Evolutionary conservation across 2,797 vertebrate genomes (phyloP), one percentile per base, ranked within the genome.

Genomic region (Scomberomorus guttatus): DNA sequence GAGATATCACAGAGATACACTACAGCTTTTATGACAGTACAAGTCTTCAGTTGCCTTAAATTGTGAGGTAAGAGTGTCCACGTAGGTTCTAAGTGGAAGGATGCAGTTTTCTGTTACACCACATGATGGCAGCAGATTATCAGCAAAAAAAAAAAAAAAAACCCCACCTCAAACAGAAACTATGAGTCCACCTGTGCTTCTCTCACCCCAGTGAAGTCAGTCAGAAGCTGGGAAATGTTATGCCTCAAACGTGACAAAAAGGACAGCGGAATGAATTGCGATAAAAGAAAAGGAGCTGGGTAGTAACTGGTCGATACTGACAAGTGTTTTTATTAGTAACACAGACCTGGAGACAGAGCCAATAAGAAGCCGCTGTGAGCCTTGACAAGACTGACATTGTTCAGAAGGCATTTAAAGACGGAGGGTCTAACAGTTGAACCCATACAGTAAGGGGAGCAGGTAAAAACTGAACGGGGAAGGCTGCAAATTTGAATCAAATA

Each of bases 291-390:
- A 83, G 25, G 85, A 85, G 84, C 77, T 60, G 56, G 72, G 82
- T 75, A 87, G 65, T 82, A 81, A 75, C 71, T 80, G 84, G 82
- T 92, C 81, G 90, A 95, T 94, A 94, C 92, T 93, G 94, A 95
- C 91, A 88, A 92, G 92, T 95, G 93, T 95, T 95, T 74, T 96
- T 95, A 95, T 95, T 95, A 94, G 90, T 94, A 95, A 95, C 91
- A 94, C 93, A 95, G 91, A 95, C 91, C 92, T 93, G 93, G 93
- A 93, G 89, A 94, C 89, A 91, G 93, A 94, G 91, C 87, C 88
- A 91, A 90, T 91, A 89, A 91, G 92, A 92, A 92, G 89, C 91
- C 71, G 85, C 87, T 93, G 87, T 88, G 90, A 90, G 93, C 90
- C 91, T 91, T 92, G 80, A 93, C 76, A 68, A 91, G 86, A 93